Conservation (phyloP, 2,888 invertebrate genomes). For the Melinaea marsaeus region DNA sequence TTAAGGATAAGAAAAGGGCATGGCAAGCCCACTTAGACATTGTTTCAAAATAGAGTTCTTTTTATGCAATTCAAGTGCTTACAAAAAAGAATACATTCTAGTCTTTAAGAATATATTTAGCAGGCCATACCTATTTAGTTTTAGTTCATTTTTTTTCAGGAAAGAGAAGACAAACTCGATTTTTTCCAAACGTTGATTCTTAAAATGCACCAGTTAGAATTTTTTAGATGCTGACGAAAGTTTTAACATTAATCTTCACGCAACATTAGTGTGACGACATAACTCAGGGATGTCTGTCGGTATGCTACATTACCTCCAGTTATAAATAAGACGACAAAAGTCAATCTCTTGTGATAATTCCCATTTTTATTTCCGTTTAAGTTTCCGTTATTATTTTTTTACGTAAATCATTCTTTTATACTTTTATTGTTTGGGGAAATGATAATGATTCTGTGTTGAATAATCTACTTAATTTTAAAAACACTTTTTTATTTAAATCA, state of each 20-base stretch:
- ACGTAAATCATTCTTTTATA: neutral
- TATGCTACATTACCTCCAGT: conserved; percentile 51
- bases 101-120: too few species aligned
- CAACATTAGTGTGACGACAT: conserved; percentile 52
- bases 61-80: too few species aligned
- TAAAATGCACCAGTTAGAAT: too few species aligned
- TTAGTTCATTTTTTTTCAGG: too few species aligned
- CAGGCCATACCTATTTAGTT: too few species aligned
- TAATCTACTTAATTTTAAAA: too few species aligned
- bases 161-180: too few species aligned
- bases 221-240: conserved; percentile 13
- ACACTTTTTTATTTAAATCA: too few species aligned
- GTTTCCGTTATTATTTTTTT: conserved; percentile 1
- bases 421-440: neutral
- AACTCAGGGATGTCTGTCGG: conserved; percentile 46
- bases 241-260: conserved; percentile 38
- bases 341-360: conserved; percentile 30
- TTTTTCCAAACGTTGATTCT: too few species aligned
- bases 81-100: too few species aligned
- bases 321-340: conserved; percentile 21
- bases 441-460: too few species aligned
- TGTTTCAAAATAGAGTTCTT: neutral
- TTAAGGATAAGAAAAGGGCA: conserved; percentile 3
- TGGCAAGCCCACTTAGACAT: neutral
- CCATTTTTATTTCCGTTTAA: conserved; percentile 20